phyloP scores from a whole-genome alignment of 2,113 vertebrate genomes.

The Panthera tigris region DNA sequence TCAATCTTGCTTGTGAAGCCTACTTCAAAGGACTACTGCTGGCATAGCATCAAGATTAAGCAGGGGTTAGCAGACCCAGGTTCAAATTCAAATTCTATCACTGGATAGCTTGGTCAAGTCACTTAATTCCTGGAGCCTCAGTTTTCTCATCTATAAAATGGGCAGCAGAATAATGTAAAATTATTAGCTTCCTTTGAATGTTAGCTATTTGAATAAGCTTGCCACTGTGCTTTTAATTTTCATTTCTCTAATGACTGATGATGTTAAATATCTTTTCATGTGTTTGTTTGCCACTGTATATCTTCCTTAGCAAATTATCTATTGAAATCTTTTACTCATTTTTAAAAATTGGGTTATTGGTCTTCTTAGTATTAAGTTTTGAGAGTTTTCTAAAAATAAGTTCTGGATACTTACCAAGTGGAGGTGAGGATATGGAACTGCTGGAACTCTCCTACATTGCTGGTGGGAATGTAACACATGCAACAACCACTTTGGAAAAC shows the following conservation, averaged over 20 bases:
- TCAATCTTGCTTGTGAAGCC: neutral
- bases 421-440: neutral
- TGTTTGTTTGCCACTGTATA: neutral
- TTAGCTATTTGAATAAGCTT: neutral
- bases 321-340: neutral
- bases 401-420: neutral
- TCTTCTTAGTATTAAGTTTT: neutral
- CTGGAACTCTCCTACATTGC: neutral
- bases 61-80: neutral
- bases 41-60: neutral
- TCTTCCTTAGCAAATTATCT: neutral
- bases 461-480: neutral
- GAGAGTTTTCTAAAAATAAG: conserved; percentile 17
- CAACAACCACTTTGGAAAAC: neutral
- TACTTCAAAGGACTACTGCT: neutral
- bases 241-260: neutral
- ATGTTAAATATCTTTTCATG: neutral
- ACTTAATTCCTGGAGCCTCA: neutral
- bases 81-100: conserved; percentile 15
- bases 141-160: conserved; percentile 9
- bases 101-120: neutral
- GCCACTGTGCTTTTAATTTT: neutral
- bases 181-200: neutral
- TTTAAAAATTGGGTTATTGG: neutral
- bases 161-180: neutral